Percentiles rank a stretch among this genome's conserved stretches.
phyloP scores from a whole-genome alignment of 2,113 vertebrate species.

The Budorcas taxicolor region DNA sequence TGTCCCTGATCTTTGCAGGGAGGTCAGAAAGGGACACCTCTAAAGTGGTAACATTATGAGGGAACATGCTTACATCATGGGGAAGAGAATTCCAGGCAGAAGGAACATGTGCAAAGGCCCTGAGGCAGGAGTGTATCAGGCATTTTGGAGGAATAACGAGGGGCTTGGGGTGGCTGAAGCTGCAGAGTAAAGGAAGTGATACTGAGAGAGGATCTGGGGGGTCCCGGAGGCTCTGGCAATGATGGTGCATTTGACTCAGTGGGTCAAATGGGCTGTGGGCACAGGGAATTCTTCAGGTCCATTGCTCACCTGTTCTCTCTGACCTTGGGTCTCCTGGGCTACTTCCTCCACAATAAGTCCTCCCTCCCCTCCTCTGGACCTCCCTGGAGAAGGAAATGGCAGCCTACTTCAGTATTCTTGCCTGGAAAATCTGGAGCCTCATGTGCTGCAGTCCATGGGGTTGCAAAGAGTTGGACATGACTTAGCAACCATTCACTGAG shows the following conservation, averaged over 20 bases:
- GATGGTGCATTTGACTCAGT: not conserved
- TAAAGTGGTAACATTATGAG: not conserved
- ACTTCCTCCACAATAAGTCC: not conserved
- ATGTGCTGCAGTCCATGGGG: not conserved
- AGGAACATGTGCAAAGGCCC: not conserved
- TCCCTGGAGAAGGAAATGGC: not conserved
- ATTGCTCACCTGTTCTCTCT: not conserved
- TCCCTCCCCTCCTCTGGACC: not conserved
- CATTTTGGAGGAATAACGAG: rapidly evolving
- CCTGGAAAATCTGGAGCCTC: not conserved
- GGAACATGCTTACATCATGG: not conserved
- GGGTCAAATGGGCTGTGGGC: too few relatives aligned
- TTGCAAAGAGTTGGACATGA: not conserved
- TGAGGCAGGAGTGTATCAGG: not conserved
- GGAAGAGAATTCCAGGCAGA: not conserved
- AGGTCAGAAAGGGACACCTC: not conserved
- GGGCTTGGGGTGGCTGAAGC: not conserved
- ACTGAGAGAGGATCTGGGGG: not conserved
- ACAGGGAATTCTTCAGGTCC: too few relatives aligned
- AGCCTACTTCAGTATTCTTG: not conserved
- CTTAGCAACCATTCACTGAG: not conserved
- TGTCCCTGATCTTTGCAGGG: not conserved
- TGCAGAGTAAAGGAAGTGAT: rapidly evolving
- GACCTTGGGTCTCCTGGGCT: not conserved
- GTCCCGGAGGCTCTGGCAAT: not conserved